Evolutionary conservation across 2,888 invertebrate species (phyloP), one percentile per base, ranked within the genome.

Genomic region (Cacoxenus indagator): DNA sequence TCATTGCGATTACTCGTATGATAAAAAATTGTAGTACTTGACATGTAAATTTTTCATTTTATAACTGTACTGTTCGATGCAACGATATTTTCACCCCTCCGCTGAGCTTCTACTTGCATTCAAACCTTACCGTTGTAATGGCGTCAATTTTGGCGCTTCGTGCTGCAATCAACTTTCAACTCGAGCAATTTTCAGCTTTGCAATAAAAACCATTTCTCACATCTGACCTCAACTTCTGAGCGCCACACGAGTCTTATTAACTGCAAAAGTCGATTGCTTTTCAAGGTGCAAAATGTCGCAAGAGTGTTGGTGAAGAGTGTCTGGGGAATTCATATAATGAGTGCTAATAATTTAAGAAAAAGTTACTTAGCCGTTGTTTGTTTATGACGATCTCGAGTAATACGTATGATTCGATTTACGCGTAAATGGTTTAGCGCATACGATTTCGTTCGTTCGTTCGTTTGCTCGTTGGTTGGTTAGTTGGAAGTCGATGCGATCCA

Each of bases 1-100:
- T 24, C 29, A 66, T 67, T 48, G 31, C 46, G 19, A 46, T 51
- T 51, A 64, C 65, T 64, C 64, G 65, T 11, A 64, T 14, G 45
- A 54, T 9, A 24, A 26, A 54, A 54, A 54, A 26, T 4, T 0
- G n/a, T 29, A 57, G n/a, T 57, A 57, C 27, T 57, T 57, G 57
- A 57, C n/a, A 57, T 57, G 57, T 57, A 57, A 26, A 29, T 29
- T 26, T 37, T 37, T 37, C 5, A 14, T 37, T 37, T 37, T 5
- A 37, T 37, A 37, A 14, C 9, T 5, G 37, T 14, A 14, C 9
- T 5, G 37, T 14, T 4, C 31, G 31, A 6, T 55, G 26, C 6
- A 55, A 6, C 1, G 3, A 46, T 4, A 46, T 46, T 4, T 17
- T 4, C 48, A 4, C 46, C n/a, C 6, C 46, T 1, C n/a, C 46